A percentile compares a stretch with the other conserved stretches of the same genome.
These are phyloP conservation scores for Nomada goodeniana DNA, from an alignment of 2,888 invertebrate genomes.

Conservation along the genomic window DNA sequence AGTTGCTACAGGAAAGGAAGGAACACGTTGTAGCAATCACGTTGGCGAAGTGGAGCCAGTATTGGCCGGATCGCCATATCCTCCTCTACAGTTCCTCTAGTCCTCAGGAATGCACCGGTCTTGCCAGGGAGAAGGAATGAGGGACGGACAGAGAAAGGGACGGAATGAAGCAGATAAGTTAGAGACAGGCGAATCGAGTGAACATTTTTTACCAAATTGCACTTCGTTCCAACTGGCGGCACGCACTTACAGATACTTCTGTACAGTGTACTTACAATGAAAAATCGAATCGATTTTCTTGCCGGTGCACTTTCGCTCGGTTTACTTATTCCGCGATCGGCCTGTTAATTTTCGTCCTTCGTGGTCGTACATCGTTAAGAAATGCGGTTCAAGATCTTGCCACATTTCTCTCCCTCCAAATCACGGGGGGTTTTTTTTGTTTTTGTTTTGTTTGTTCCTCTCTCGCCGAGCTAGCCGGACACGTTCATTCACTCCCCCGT, in stretches of 20 bases:
- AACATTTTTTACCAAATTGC: constrained; percentile 56
- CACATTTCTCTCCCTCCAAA: constrained; percentile 16
- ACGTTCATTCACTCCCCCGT: constrained; percentile 47
- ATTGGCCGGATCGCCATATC: constrained; percentile 42
- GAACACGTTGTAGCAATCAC: constrained; percentile 34
- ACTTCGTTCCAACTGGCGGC: constrained; percentile 55
- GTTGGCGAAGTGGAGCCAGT: constrained; percentile 23
- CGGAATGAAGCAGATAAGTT: neutral
- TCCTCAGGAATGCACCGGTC: constrained; percentile 58
- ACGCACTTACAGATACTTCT: constrained; percentile 51
- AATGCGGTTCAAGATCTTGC: constrained; percentile 49
- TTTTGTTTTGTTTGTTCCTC: constrained; percentile 3
- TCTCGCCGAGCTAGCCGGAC: neutral
- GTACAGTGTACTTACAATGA: constrained; percentile 35
- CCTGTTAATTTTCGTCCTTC: constrained; percentile 63
- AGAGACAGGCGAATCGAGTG: constrained; percentile 32
- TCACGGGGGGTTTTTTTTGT: neutral
- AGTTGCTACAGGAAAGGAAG: constrained; percentile 8
- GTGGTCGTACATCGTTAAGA: constrained; percentile 39
- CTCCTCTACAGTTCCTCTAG: constrained; percentile 47
- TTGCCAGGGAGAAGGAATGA: neutral
- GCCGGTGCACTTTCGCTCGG: constrained; percentile 15
- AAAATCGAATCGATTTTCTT: constrained; percentile 68
- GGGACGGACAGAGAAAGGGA: neutral
- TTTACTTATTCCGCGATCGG: constrained; percentile 1